A percentile compares a stretch with the other conserved stretches of the same genome.
Conservation (phyloP, 2,888 invertebrate genomes). For the Xylocampa areola region DNA sequence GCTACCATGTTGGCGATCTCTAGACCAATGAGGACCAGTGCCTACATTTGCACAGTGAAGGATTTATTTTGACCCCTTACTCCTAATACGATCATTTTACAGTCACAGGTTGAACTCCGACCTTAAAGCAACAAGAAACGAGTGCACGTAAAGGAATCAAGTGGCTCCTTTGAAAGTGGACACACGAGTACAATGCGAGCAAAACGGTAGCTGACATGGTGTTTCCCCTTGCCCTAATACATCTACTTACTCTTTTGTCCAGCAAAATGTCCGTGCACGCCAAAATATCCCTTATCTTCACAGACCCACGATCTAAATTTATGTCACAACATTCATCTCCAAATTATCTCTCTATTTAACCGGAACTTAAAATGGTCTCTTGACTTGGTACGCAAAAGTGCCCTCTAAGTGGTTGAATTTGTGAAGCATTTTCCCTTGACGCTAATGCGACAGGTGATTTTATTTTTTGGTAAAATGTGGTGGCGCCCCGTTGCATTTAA, state of each 20-base stretch:
- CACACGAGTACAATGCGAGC: slow-evolving; percentile 54
- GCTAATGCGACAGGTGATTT: slow-evolving; percentile 70
- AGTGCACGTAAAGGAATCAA: slow-evolving; percentile 59
- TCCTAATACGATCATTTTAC: slow-evolving; percentile 71
- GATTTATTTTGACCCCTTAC: slow-evolving; percentile 60
- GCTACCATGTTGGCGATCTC: no score
- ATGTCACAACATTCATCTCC: slow-evolving; percentile 47
- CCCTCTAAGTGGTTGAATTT: slow-evolving; percentile 48
- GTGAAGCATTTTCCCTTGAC: slow-evolving; percentile 59
- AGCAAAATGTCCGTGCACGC: slow-evolving; percentile 45
- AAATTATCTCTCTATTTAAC: slow-evolving; percentile 79
- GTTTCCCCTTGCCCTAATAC: slow-evolving; percentile 75
- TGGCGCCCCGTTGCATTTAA: slow-evolving; percentile 78
- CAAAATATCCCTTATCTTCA: slow-evolving; percentile 62
- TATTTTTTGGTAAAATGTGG: slow-evolving; percentile 73
- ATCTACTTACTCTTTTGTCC: slow-evolving; percentile 73
- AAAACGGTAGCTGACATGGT: slow-evolving; percentile 71
- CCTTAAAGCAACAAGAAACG: slow-evolving; percentile 48
- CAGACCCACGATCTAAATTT: slow-evolving; percentile 58
- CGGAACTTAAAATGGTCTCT: slow-evolving; percentile 67
- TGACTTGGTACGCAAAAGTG: slow-evolving; percentile 55
- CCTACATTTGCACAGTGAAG: neutral
- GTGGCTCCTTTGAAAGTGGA: slow-evolving; percentile 48
- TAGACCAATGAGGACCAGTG: no score
- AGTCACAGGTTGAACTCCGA: slow-evolving; percentile 53